Percentiles rank a stretch among this genome's conserved stretches.
phyloP scores from a whole-genome alignment of 2,888 invertebrate species.

The Teleiodes luculella region DNA sequence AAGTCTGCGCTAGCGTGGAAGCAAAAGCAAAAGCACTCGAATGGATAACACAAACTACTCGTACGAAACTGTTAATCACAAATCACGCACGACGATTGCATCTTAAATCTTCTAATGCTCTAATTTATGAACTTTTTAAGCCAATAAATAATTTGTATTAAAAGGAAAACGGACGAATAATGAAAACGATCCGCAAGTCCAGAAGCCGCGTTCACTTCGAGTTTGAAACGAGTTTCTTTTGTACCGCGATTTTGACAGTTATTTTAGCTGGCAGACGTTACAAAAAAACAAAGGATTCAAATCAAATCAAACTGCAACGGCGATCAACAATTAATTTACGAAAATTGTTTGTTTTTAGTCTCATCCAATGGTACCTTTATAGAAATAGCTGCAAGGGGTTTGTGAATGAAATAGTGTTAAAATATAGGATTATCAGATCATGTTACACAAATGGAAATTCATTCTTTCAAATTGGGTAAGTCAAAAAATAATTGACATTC shows the following conservation, averaged over 20 bases:
- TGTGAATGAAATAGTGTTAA: not conserved
- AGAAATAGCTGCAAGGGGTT: constrained; percentile 16
- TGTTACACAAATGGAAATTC: constrained; percentile 66
- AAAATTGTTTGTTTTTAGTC: constrained; percentile 48
- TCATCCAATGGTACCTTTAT: constrained; percentile 21
- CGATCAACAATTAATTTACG: constrained; percentile 40
- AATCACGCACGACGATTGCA: no score
- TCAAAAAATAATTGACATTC: constrained; percentile 13
- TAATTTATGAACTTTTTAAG: no score
- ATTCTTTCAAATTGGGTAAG: constrained; percentile 70
- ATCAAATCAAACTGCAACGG: constrained; percentile 72
- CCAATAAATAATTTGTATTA: no score
- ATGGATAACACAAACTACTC: no score
- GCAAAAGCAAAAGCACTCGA: no score
- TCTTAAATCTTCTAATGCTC: no score
- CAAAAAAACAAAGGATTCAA: constrained; percentile 45
- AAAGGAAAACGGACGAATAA: no score
- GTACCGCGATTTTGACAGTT: constrained; percentile 4
- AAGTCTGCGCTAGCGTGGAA: no score
- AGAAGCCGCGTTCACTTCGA: no score
- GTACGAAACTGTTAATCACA: no score
- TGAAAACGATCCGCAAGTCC: no score
- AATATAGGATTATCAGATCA: constrained; percentile 29
- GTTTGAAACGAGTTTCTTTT: not conserved
- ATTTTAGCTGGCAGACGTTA: not conserved